Base-by-base conservation (phyloP, 2,797 vertebrate species). In the Sternarchorhynchus goeldii region DNA sequence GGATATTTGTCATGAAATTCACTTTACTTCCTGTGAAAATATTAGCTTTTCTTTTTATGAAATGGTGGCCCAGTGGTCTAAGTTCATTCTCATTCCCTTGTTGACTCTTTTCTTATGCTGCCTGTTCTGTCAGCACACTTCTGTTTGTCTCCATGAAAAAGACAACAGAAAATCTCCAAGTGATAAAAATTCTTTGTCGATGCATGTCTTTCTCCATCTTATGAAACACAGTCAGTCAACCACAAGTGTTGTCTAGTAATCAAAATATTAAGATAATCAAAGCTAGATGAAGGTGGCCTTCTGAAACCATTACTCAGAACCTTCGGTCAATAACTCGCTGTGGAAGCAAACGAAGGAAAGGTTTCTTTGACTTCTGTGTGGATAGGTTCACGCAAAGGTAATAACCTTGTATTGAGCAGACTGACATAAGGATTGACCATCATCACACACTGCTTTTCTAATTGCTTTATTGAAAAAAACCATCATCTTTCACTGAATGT, bases 1-100 rank as follows among this genome's bases (percentile, higher is more conserved):
- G 66, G 25, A 56, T 39, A 57, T 69, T 6, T 45, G 56, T 72
- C 67, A 68, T 55, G 67, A 16, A 39, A 41, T 67, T 60, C 39
- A 32, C 25, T 77, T 70, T 59, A 76, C 63, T 80, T 78, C 25
- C 67, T 60, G 56, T 76, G 12, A 78, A 63, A 75, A 72, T 57
- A 17, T 59, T 14, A 62, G 34, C 25, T 32, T 77, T 74, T 73
- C 55, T 53, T 17, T 2, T 62, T 41, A 45, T 41, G 17, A 65
- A 58, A 76, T 81, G 6, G 25, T 25, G 25, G 25, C 25, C 25
- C 0, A 25, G 60, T 72, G 55, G 39, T 41, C 63, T 3, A 20
- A 55, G 62, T 62, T 63, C 53, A 12, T 56, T 60, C 64, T 41
- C 25, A n/a, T 7, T 76, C 39, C 20, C 29, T 20, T 20, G 67